Evolutionary conservation across 2,113 vertebrate species (phyloP).

Genomic region (Montifringilla adamsi): DNA sequence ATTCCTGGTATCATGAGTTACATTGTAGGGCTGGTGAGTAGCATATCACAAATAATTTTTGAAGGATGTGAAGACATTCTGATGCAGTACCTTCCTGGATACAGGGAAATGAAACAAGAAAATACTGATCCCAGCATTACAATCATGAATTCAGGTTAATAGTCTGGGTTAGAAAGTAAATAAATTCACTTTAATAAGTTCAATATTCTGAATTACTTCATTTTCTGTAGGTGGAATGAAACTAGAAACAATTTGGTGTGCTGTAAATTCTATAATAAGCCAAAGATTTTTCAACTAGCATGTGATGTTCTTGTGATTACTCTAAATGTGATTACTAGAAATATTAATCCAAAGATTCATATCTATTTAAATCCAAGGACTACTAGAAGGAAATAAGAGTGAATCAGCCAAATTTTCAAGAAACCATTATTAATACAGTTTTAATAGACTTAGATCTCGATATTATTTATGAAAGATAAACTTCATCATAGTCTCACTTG

Average conservation of each 20-base stretch:
- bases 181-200: background rate
- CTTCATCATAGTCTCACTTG: background rate
- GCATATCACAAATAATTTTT: background rate
- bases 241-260: background rate
- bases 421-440: background rate
- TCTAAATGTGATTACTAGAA: slow-evolving; percentile 12
- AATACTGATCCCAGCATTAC: background rate
- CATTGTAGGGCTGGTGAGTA: background rate
- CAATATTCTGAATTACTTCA: slow-evolving; percentile 7
- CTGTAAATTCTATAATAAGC: background rate
- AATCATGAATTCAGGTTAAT: background rate
- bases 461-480: background rate
- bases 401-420: background rate
- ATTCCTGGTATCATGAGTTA: background rate
- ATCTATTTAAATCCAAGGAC: slow-evolving; percentile 10
- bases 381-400: background rate
- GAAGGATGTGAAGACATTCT: background rate
- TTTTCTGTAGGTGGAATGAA: slow-evolving; percentile 48
- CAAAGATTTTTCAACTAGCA: background rate
- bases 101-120: background rate
- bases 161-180: background rate
- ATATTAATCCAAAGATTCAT: background rate
- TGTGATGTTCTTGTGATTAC: slow-evolving; percentile 22
- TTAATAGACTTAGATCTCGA: background rate
- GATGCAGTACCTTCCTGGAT: background rate